phyloP scores from a whole-genome alignment of 37 sponge, comb jelly and placozoan species.

The Chondrosia reniformis region DNA sequence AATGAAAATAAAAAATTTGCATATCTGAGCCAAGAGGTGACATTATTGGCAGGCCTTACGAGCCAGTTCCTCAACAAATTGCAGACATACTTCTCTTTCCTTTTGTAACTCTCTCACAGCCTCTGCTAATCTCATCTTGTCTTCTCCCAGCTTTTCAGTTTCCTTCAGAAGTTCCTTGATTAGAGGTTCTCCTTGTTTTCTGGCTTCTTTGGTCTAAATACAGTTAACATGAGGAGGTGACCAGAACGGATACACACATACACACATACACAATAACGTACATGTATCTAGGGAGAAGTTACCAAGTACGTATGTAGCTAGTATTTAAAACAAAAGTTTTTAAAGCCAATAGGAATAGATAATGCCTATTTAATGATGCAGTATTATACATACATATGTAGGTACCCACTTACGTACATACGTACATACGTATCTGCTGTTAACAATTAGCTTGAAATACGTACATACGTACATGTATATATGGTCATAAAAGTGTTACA shows the following conservation, averaged over 20 bases:
- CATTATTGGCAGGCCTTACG: background rate
- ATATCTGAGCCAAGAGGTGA: background rate
- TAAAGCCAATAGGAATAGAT: too few species aligned
- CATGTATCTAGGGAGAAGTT: too few species aligned
- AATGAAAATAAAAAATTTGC: background rate
- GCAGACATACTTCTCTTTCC: background rate
- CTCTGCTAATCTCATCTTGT: conserved; percentile 3
- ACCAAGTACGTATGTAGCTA: background rate
- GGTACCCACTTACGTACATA: background rate
- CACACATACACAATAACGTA: background rate
- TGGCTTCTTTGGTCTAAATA: background rate
- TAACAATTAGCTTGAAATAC: background rate
- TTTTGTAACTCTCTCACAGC: background rate
- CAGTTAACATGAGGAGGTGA: background rate
- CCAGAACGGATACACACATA: background rate
- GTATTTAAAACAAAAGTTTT: background rate
- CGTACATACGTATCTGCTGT: background rate
- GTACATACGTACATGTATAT: background rate
- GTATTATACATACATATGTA: background rate
- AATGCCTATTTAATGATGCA: too few species aligned
- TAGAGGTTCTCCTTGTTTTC: background rate
- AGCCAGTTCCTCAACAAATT: conserved; percentile 13
- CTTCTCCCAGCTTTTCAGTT: background rate
- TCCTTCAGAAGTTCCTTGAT: background rate
- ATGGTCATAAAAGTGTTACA: background rate